phyloP scores from a whole-genome alignment of 2,113 vertebrate genomes.

The Paedocypris sp. region DNA sequence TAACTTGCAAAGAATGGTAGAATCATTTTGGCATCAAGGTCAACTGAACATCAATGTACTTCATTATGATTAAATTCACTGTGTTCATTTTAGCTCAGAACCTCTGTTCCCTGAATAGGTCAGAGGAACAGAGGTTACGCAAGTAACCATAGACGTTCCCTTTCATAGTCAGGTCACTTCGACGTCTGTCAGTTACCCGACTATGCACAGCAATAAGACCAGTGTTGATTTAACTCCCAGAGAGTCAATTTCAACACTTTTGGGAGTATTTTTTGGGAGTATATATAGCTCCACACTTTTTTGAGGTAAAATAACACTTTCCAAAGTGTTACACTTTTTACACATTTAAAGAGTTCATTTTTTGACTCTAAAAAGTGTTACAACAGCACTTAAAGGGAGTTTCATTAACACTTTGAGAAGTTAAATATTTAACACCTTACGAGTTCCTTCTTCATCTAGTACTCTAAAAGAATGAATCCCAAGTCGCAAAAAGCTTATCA shows the following conservation, averaged over 20 bases:
- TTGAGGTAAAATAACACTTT: neutral
- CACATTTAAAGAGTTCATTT: neutral
- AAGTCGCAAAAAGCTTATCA: constrained; percentile 17
- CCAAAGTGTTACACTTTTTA: neutral
- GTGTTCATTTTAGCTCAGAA: too few relatives aligned
- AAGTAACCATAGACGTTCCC: too few relatives aligned
- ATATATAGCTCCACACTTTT: neutral
- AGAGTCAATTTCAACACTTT: constrained; percentile 1
- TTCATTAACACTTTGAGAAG: neutral
- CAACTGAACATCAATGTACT: too few relatives aligned
- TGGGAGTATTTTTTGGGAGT: neutral
- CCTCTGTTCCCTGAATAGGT: too few relatives aligned
- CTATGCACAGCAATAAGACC: neutral
- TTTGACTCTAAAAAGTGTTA: neutral
- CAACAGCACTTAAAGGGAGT: neutral
- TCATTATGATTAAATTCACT: too few relatives aligned
- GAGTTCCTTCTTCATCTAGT: neutral
- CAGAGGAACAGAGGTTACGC: too few relatives aligned
- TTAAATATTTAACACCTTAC: neutral
- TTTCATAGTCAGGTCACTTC: too few relatives aligned
- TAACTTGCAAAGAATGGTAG: too few relatives aligned
- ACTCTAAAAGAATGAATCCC: constrained; percentile 21
- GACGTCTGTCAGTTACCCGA: too few relatives aligned
- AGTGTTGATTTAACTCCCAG: neutral
- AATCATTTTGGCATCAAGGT: too few relatives aligned